Evolutionary conservation across 1,140 invertebrate species (phyloP).

Genomic region (Zaprionus gabonicus): DNA sequence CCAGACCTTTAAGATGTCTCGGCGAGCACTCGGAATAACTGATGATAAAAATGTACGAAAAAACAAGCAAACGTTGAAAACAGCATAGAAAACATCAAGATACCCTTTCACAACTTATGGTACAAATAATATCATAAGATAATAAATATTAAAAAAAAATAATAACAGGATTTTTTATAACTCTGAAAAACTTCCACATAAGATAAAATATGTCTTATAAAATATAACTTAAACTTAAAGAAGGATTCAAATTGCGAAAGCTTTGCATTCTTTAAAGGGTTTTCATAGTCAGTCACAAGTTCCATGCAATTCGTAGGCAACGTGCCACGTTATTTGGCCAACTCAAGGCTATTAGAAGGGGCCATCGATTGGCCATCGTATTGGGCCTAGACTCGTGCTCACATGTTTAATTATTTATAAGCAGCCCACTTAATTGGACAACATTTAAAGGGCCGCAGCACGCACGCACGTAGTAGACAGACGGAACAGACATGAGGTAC

Average conservation of each 20-base stretch:
- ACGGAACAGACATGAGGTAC: not conserved
- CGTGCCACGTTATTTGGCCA: not conserved
- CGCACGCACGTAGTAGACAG: conserved; percentile 1
- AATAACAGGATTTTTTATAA: not conserved
- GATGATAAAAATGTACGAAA: not conserved
- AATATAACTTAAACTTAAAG: not conserved
- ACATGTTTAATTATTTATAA: conserved; percentile 69
- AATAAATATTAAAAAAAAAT: not conserved
- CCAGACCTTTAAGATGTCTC: not conserved
- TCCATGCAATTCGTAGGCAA: not conserved
- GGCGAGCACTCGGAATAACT: not conserved
- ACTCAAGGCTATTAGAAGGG: conserved; percentile 58
- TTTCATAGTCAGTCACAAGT: not conserved
- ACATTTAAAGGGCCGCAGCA: conserved; percentile 34
- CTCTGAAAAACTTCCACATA: not conserved
- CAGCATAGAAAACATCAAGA: not conserved
- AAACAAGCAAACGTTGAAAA: not conserved
- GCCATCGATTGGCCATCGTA: conserved; percentile 64
- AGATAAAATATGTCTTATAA: not conserved
- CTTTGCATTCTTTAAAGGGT: not conserved
- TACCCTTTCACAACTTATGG: not conserved
- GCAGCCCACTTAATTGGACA: conserved; percentile 38
- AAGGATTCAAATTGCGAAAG: not conserved
- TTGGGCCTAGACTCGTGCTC: conserved; percentile 25
- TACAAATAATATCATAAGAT: too few relatives aligned